phyloP scores from a whole-genome alignment of 2,888 invertebrate species.

The Orchesellides sinensis region DNA sequence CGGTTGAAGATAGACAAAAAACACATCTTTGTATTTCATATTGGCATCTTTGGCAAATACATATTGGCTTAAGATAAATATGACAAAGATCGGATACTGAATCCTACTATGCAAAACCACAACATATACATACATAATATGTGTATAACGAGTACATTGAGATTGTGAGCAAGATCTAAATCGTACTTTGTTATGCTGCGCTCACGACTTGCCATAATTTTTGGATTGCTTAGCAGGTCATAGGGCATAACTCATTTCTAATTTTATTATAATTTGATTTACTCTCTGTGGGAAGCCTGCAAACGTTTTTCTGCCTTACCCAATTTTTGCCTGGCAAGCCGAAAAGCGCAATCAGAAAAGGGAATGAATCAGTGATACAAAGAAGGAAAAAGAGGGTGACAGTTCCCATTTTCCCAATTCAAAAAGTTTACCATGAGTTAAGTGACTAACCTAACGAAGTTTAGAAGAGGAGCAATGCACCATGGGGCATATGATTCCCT shows the following conservation, averaged over 20 bases:
- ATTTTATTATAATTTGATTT: slow-evolving; percentile 74
- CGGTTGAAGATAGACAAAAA: no score
- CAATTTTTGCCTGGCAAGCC: slow-evolving; percentile 32
- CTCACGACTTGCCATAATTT: no score
- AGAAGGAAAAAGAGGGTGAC: slow-evolving; percentile 32
- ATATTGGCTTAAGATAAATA: no score
- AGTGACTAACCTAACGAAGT: slow-evolving; percentile 24
- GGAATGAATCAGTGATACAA: slow-evolving; percentile 14
- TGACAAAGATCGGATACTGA: no score
- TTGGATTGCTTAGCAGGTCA: slow-evolving; percentile 70
- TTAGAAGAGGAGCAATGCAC: slow-evolving; percentile 27
- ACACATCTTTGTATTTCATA: no score
- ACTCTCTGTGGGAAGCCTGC: slow-evolving; percentile 65
- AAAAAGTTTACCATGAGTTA: slow-evolving; percentile 22
- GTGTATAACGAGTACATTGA: no score
- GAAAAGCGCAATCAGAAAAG: slow-evolving; percentile 53
- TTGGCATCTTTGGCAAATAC: no score
- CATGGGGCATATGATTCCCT: slow-evolving; percentile 48
- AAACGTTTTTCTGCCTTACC: slow-evolving; percentile 45
- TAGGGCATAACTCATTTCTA: slow-evolving; percentile 73
- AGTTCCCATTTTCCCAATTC: slow-evolving; percentile 36
- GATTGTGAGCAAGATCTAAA: no score
- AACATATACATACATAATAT: no score
- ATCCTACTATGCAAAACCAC: no score
- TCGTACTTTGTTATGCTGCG: no score